Evolutionary conservation across 2,113 vertebrate species (phyloP).

Genomic region (Corythaeola cristata): DNA sequence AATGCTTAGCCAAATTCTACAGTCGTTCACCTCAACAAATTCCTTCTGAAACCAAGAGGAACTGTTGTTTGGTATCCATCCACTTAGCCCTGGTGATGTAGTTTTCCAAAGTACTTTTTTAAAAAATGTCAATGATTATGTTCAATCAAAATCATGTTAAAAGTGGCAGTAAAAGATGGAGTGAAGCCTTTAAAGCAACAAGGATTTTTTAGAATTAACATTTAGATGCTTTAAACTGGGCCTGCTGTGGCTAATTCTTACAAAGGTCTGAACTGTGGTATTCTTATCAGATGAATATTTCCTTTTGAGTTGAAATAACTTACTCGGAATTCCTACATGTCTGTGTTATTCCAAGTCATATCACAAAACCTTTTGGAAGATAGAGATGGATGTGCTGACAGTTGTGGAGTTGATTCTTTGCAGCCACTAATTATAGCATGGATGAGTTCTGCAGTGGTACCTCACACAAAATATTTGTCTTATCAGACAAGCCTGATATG

Average conservation of each 20-base stretch:
- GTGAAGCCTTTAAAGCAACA: background rate
- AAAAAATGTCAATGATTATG: background rate
- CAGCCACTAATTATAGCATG: background rate
- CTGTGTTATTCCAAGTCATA: background rate
- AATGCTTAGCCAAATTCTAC: background rate
- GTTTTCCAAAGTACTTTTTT: background rate
- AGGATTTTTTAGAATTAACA: background rate
- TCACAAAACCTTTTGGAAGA: background rate
- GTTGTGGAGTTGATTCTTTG: constrained; percentile 1
- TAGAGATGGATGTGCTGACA: constrained; percentile 30
- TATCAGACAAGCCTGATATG: background rate
- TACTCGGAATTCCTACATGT: background rate
- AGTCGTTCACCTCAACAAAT: background rate
- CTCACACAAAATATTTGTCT: constrained; percentile 4
- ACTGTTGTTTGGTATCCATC: background rate
- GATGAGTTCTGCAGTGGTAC: background rate
- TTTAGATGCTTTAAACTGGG: background rate
- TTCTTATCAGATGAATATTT: background rate
- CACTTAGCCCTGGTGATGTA: background rate
- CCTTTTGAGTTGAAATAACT: background rate
- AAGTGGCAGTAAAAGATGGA: background rate
- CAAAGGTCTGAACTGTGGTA: background rate
- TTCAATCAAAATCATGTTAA: background rate
- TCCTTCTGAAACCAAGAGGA: background rate
- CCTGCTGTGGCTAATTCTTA: background rate